These are phyloP conservation scores for Myopa tessellatipennis DNA, from an alignment of 2,888 invertebrate species.

Conservation along the genomic window DNA sequence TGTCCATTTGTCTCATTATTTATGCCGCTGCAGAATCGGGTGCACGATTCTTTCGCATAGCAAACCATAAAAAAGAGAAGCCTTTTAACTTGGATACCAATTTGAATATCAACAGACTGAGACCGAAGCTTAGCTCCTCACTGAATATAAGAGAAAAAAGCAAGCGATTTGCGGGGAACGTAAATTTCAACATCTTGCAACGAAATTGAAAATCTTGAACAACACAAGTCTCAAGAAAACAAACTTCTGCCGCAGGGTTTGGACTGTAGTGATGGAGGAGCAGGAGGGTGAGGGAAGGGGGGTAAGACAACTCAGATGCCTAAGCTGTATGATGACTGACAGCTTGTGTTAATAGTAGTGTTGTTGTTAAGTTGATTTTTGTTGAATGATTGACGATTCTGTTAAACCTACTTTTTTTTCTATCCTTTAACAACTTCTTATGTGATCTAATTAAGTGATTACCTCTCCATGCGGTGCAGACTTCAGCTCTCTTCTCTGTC, in stretches of 20 bases:
- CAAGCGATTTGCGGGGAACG: too few relatives aligned
- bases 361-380: too few relatives aligned
- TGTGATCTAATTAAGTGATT: too few relatives aligned
- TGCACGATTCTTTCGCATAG: background rate
- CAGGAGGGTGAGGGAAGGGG: background rate
- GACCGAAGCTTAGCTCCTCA: too few relatives aligned
- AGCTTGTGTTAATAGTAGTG: too few relatives aligned
- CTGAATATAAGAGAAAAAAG: too few relatives aligned
- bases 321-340: too few relatives aligned
- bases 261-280: background rate
- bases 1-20: slow-evolving; percentile 35
- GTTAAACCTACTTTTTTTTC: too few relatives aligned
- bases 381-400: too few relatives aligned
- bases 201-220: background rate
- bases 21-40: background rate
- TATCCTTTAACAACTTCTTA: too few relatives aligned
- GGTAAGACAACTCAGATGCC: background rate
- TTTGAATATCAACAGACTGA: background rate
- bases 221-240: background rate
- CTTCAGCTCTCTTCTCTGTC: too few relatives aligned
- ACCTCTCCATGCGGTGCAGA: too few relatives aligned
- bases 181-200: background rate
- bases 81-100: slow-evolving; percentile 11
- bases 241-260: background rate
- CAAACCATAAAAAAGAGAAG: background rate